Base-by-base conservation (phyloP, 2,797 vertebrate genomes). In the Balearica regulorum region DNA sequence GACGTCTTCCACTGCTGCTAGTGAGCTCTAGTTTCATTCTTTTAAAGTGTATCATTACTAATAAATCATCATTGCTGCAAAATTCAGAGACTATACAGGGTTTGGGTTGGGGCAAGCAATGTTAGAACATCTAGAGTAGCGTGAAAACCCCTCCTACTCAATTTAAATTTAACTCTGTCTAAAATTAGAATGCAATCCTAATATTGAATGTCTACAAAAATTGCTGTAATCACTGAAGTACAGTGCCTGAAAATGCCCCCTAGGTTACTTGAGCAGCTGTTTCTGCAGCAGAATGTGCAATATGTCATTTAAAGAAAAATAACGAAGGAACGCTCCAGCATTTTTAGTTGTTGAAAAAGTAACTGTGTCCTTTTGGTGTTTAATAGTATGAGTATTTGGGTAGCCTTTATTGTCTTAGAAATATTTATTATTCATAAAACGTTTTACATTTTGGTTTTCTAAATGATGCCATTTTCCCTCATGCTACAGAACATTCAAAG, bases 151-250 rank as follows among this genome's bases (percentile, higher is more conserved):
- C 79, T 92, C 94, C 95, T 82, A 94, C 87, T 84, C 73, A 69
- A 89, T 83, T 91, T 89, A 94, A 93, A 96, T 94, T 94, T 96
- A 84, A 94, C 85, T 93, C 73, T 5, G 5, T 85, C 89, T 95
- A 87, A 93, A 96, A 93, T 93, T 92, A 95, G 94, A 93, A 92
- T 85, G 90, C 78, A 95, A 37, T 93, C 89, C 81, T 90, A 88
- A 94, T 89, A 95, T 77, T 96, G 87, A 92, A 93, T 92, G 72
- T 91, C 84, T 87, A 49, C 82, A 92, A 96, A 93, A 97, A 92
- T 79, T 94, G 83, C 90, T 90, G 69, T 94, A 93, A 95, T 97
- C 65, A 68, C 84, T 96, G 87, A 93, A 96, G 86, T 95, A 92
- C 83, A 72, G 70, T 91, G 91, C 91, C 84, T 94, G 81, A 94